Evolutionary conservation across 2,888 invertebrate genomes (phyloP).

Genomic region (Acrobasis repandana): DNA sequence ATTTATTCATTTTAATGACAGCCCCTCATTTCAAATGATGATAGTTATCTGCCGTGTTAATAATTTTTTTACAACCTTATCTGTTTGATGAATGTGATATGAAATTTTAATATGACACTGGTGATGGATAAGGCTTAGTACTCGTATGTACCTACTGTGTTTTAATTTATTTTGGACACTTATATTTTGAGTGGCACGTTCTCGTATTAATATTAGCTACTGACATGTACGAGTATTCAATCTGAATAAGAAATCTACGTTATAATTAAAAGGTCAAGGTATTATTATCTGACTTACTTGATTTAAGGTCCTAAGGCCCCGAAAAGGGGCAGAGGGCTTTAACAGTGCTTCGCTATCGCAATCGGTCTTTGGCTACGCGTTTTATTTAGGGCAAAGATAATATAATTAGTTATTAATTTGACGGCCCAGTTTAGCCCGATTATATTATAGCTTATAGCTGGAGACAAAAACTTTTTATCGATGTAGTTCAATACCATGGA

Average conservation of each 20-base stretch:
- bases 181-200: slow-evolving; percentile 1
- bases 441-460: no score
- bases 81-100: slow-evolving; percentile 25
- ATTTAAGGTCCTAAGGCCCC: no score
- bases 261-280: neutral
- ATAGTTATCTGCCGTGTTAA: slow-evolving; percentile 57
- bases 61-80: slow-evolving; percentile 44
- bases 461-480: no score
- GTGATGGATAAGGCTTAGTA: slow-evolving; percentile 14
- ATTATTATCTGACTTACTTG: no score
- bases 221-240: slow-evolving; percentile 4
- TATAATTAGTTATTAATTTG: no score
- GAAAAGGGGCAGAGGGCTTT: no score
- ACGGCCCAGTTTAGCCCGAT: no score
- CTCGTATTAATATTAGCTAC: slow-evolving; percentile 5
- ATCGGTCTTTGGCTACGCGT: no score
- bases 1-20: slow-evolving; percentile 48
- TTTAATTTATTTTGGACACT: slow-evolving; percentile 16
- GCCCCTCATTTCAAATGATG: slow-evolving; percentile 51
- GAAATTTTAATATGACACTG: slow-evolving; percentile 28
- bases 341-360: no score
- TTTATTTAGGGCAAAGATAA: no score
- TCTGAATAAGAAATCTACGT: neutral
- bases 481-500: no score
- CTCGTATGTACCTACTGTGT: no score